These are phyloP conservation scores for Rhineura floridana DNA, from an alignment of 2,113 vertebrate genomes.

Conservation along the genomic window DNA sequence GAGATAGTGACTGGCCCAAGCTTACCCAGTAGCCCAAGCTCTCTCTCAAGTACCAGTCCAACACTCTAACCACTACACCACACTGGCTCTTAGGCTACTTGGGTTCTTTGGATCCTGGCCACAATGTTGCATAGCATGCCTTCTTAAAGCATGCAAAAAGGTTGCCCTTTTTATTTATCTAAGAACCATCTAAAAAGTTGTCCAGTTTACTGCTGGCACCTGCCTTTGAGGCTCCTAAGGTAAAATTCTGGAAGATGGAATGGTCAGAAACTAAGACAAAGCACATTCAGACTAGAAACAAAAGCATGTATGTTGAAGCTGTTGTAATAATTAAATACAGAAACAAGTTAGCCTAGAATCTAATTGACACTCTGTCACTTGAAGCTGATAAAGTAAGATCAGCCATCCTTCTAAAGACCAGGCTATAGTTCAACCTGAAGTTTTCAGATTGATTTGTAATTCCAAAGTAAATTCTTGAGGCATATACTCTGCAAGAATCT, in stretches of 20 bases:
- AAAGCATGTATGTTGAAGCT: background rate
- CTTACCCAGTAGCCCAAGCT: too few relatives aligned
- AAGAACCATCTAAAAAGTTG: background rate
- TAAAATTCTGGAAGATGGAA: background rate
- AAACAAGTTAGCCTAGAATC: background rate
- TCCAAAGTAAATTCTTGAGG: slow-evolving; percentile 9
- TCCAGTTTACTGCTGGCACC: background rate
- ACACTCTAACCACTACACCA: too few relatives aligned
- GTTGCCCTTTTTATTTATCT: background rate
- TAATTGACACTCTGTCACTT: slow-evolving; percentile 14
- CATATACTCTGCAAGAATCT: slow-evolving; percentile 13
- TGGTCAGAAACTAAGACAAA: background rate
- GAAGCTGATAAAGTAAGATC: slow-evolving; percentile 9
- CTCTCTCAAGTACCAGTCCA: too few relatives aligned
- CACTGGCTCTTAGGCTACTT: too few relatives aligned
- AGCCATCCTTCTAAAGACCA: slow-evolving; percentile 15
- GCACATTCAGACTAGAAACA: background rate
- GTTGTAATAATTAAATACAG: slow-evolving; percentile 23
- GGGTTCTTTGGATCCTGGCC: background rate
- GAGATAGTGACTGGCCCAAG: too few relatives aligned
- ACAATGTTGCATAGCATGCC: background rate
- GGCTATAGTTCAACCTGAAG: slow-evolving; percentile 1
- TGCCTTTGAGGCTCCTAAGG: background rate
- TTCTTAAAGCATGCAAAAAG: background rate
- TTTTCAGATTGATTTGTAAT: slow-evolving; percentile 22